Evolutionary conservation across 2,113 vertebrate species (phyloP).

Genomic region (Pangasianodon gigas): DNA sequence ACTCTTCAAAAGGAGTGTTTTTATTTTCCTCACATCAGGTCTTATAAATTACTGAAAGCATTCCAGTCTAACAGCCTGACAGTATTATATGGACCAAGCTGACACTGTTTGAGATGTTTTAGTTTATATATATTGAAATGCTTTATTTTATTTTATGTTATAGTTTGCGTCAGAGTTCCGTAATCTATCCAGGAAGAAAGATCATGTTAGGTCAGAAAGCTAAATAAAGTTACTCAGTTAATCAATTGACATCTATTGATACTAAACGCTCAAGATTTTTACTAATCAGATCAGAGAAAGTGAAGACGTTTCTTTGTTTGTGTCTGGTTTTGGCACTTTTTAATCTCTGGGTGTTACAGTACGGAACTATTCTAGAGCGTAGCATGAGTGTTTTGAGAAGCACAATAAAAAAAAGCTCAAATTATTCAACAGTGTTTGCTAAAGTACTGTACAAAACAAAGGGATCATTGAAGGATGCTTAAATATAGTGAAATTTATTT

Average conservation of each 20-base stretch:
- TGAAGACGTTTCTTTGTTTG: background rate
- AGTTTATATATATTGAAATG: conserved; percentile 36
- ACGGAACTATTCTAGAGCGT: conserved; percentile 8
- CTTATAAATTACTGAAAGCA: conserved; percentile 72
- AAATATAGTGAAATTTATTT: conserved; percentile 59
- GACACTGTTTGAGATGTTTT: conserved; percentile 38
- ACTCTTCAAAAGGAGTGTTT: conserved; percentile 38
- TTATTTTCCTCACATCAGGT: conserved; percentile 70
- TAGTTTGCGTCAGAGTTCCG: conserved; percentile 38
- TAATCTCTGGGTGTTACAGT: conserved; percentile 36
- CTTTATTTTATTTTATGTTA: conserved; percentile 61
- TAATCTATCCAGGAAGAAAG: background rate
- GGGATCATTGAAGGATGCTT: conserved; percentile 63
- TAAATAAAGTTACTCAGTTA: conserved; percentile 31
- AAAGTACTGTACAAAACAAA: conserved; percentile 69
- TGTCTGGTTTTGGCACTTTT: conserved; percentile 48
- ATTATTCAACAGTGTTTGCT: conserved; percentile 63
- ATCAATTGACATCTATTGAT: conserved; percentile 26
- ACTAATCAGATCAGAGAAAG: conserved; percentile 30
- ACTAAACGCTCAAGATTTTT: conserved; percentile 32
- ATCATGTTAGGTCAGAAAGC: conserved; percentile 1
- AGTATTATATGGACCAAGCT: conserved; percentile 53
- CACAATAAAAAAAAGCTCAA: conserved; percentile 53
- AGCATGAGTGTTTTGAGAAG: conserved; percentile 36
- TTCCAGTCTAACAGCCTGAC: conserved; percentile 69